Base-by-base conservation (phyloP, 1,140 invertebrate species). In the Drosophila punjabiensis region DNA sequence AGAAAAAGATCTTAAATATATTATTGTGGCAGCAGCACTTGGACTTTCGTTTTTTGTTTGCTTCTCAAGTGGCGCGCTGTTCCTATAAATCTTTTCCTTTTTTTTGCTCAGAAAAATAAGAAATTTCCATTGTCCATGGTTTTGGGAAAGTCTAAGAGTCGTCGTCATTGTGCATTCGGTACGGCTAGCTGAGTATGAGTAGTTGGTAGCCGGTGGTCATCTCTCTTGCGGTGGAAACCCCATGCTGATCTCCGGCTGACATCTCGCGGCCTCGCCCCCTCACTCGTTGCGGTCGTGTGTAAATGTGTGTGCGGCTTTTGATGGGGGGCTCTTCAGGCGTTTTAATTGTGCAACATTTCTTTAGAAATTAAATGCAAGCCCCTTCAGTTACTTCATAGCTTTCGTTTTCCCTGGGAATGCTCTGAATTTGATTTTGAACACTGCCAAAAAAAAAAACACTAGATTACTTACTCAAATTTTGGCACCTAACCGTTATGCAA, bases 341-440 rank as follows among this genome's bases (percentile, higher is more conserved):
- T 81, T 89, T 90, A 89, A 89, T 89, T 89, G 86, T 89, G 86
- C 86, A 89, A 90, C 86, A 82, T 90, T 91, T 90, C 82, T 79
- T 79, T 89, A 76, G 86, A 89, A 89, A 89, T 81, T 81, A 84
- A 88, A 50, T 86, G 70, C 70, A 81, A 71, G 75, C 65, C 58
- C 48, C 73, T 61, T 73, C 35, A 76, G 82, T 89, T 89, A 89
- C 86, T 90, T 90, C 86, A 89, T 85, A 77, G 85, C 86, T 89
- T 90, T 89, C 86, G 86, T 90, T 89, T 89, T 91, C 76, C 82
- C 73, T 88, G 76, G 76, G 76, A 79, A 79, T 70, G 66, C 76
- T 79, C 66, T 71, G 53, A 60, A 62, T 77, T 77, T 45, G 37
- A 18, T 52, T 43, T 55, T 43, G 65, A 68, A 32, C 43, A 47